phyloP scores from a whole-genome alignment of 1,140 invertebrate genomes.

The Drepana arcuata region DNA sequence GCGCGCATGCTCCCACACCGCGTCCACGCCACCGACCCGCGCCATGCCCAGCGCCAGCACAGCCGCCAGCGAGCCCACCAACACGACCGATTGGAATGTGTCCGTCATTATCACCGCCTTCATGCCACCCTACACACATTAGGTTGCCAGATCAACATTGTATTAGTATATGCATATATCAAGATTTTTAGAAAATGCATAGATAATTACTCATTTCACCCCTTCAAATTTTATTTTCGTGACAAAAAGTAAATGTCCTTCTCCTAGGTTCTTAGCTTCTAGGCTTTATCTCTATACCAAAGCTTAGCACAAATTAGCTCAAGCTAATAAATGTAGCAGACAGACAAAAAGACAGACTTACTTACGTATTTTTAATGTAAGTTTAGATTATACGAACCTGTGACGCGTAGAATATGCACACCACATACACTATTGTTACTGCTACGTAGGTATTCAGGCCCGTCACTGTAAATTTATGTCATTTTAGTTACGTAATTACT shows the following conservation, averaged over 20 bases:
- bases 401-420: slow-evolving; percentile 95
- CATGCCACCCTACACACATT: slow-evolving; percentile 97
- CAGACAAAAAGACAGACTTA: too few relatives aligned
- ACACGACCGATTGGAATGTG: slow-evolving; percentile 80
- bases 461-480: slow-evolving; percentile 51
- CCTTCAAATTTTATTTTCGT: too few relatives aligned
- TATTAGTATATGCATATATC: too few relatives aligned
- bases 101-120: slow-evolving; percentile 97
- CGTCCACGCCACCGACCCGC: slow-evolving; percentile 78
- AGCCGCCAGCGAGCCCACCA: slow-evolving; percentile 78
- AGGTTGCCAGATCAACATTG: too few relatives aligned
- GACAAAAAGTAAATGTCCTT: too few relatives aligned
- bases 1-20: slow-evolving; percentile 79
- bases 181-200: too few relatives aligned
- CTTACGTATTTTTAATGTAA: not conserved
- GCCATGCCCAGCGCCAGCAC: slow-evolving; percentile 80
- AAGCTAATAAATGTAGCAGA: too few relatives aligned
- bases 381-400: slow-evolving; percentile 36
- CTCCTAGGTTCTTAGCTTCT: too few relatives aligned
- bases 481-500: not conserved
- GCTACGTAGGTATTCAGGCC: slow-evolving; percentile 75
- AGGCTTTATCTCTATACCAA: too few relatives aligned
- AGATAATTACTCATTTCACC: too few relatives aligned
- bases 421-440: slow-evolving; percentile 89
- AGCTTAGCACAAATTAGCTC: too few relatives aligned